phyloP scores from a whole-genome alignment of 2,888 invertebrate genomes.

The Cordilura impudica region DNA sequence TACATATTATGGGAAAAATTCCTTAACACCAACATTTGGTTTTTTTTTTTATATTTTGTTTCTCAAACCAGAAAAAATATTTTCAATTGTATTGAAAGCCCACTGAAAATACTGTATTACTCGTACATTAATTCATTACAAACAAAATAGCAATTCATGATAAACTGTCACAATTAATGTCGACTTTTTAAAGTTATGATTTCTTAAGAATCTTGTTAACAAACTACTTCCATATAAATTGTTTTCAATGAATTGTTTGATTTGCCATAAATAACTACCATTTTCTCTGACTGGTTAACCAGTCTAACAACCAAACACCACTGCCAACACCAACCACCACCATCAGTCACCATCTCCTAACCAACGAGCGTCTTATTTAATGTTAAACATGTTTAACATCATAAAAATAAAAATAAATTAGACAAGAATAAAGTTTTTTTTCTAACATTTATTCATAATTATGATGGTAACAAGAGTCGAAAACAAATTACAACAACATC shows the following conservation, averaged over 20 bases:
- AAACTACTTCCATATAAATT: slow-evolving; percentile 27
- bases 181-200: slow-evolving; percentile 12
- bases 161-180: slow-evolving; percentile 34
- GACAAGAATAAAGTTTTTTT: slow-evolving; percentile 48
- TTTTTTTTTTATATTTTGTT: not conserved
- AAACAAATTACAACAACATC: slow-evolving; percentile 21
- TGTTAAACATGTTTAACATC: slow-evolving; percentile 35
- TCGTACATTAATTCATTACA: not conserved
- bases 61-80: not conserved
- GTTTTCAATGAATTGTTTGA: slow-evolving; percentile 35
- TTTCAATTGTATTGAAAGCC: slow-evolving; percentile 4
- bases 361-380: slow-evolving; percentile 23
- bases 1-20: slow-evolving; percentile 50
- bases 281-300: not conserved
- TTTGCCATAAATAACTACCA: slow-evolving; percentile 9
- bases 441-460: slow-evolving; percentile 53
- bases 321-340: not conserved
- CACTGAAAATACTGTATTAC: slow-evolving; percentile 3
- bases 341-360: not conserved
- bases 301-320: not conserved
- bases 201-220: slow-evolving; percentile 28
- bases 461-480: slow-evolving; percentile 34
- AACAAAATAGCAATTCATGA: not conserved
- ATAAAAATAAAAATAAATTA: slow-evolving; percentile 46
- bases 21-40: slow-evolving; percentile 35